Percentiles rank a stretch among this genome's conserved stretches.
Evolutionary conservation across 2,113 vertebrate species (phyloP).

Genomic region (Piprites chloris): DNA sequence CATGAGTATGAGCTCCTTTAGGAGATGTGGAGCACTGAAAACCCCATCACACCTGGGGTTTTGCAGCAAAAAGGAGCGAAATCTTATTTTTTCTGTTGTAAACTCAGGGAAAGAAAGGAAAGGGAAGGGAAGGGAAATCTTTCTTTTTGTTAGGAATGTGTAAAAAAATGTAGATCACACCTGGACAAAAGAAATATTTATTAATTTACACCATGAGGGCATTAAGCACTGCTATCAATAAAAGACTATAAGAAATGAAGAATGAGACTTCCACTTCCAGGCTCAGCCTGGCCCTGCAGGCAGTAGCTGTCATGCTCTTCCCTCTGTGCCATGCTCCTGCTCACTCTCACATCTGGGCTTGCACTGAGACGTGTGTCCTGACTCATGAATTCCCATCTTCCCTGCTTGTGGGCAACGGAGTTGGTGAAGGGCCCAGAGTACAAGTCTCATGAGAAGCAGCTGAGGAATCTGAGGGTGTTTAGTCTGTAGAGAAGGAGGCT

Average conservation of each 20-base stretch:
- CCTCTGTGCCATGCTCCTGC: background rate
- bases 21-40: background rate
- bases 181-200: background rate
- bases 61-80: background rate
- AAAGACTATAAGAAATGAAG: background rate
- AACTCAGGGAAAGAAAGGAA: background rate
- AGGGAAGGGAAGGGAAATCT: background rate
- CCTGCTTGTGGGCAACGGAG: background rate
- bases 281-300: background rate
- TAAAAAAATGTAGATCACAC: background rate
- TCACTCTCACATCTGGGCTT: background rate
- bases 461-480: background rate
- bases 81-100: background rate
- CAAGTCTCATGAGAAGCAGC: background rate
- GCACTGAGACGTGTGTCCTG: accelerated
- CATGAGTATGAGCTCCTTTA: background rate
- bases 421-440: background rate
- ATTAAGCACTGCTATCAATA: background rate
- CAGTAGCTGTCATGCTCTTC: accelerated
- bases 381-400: accelerated
- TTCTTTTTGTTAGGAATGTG: background rate
- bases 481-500: background rate
- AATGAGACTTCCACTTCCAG: background rate
- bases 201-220: background rate
- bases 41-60: background rate